Evolutionary conservation across 2,888 invertebrate species (phyloP).

Genomic region (Serrognathus titanus): DNA sequence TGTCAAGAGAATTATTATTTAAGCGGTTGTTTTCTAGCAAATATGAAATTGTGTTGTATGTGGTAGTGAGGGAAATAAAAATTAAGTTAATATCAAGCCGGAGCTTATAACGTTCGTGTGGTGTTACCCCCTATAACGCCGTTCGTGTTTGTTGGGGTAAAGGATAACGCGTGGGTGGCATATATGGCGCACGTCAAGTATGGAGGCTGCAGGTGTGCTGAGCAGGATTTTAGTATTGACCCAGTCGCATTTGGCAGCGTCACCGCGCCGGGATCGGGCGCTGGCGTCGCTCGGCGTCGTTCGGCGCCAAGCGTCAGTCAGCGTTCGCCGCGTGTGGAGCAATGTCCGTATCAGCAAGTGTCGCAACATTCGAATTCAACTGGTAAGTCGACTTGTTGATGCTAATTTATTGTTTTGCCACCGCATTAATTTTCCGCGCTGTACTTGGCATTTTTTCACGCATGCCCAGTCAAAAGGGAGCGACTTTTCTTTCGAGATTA

Average conservation of each 20-base stretch:
- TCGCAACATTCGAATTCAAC: constrained; percentile 40
- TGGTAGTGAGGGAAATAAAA: no score
- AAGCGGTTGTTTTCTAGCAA: no score
- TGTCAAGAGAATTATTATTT: no score
- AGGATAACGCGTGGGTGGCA: constrained; percentile 25
- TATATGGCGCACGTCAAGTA: constrained; percentile 36
- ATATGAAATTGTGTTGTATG: no score
- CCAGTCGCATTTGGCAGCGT: constrained; percentile 45
- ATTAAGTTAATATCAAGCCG: no score
- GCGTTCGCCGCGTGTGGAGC: constrained; percentile 45
- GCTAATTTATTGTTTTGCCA: neutral
- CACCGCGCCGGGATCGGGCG: constrained; percentile 45
- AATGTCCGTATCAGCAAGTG: constrained; percentile 45
- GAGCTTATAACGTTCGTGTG: no score
- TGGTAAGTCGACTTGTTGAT: constrained; percentile 41
- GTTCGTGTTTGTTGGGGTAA: no score
- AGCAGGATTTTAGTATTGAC: constrained; percentile 43
- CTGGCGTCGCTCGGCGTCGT: constrained; percentile 45
- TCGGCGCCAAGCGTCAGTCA: constrained; percentile 46
- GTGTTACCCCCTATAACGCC: no score
- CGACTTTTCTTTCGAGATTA: no score
- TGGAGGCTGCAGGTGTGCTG: constrained; percentile 35
- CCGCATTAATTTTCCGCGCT: no score
- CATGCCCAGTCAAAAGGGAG: no score
- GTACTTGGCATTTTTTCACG: no score